phyloP scores from a whole-genome alignment of 2,888 invertebrate genomes.

The Zygothrica quintamaculata region DNA sequence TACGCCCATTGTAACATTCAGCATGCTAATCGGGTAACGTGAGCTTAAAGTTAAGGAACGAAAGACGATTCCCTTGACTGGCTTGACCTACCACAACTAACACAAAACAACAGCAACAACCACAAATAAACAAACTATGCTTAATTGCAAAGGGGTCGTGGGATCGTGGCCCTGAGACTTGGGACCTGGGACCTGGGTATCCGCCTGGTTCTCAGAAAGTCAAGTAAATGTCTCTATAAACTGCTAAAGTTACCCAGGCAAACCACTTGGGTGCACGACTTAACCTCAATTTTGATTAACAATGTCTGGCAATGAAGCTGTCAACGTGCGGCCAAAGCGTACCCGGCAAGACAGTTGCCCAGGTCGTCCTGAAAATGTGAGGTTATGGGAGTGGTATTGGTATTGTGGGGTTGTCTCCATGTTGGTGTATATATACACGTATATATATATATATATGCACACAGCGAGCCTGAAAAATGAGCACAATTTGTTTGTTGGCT shows the following conservation, averaged over 20 bases:
- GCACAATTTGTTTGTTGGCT: slow-evolving; percentile 68
- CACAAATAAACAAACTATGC: slow-evolving; percentile 62
- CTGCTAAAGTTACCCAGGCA: slow-evolving; percentile 51
- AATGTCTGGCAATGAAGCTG: slow-evolving; percentile 79
- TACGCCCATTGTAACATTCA: slow-evolving; percentile 36
- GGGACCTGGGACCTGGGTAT: too few species aligned
- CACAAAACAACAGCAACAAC: slow-evolving; percentile 21
- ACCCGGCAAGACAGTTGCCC: not conserved
- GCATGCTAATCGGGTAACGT: slow-evolving; percentile 9
- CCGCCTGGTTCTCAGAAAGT: slow-evolving; percentile 40
- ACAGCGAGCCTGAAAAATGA: slow-evolving; percentile 68
- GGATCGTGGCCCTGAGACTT: slow-evolving; percentile 7
- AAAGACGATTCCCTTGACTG: slow-evolving; percentile 4
- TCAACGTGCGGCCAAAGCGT: slow-evolving; percentile 64
- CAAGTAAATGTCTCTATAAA: slow-evolving; percentile 69
- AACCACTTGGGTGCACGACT: slow-evolving; percentile 61
- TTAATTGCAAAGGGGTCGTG: slow-evolving; percentile 62
- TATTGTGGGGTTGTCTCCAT: slow-evolving; percentile 7
- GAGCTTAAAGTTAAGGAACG: slow-evolving; percentile 29
- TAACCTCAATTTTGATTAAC: slow-evolving; percentile 81
- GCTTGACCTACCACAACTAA: slow-evolving; percentile 54
- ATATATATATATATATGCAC: slow-evolving; percentile 8
- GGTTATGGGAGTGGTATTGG: slow-evolving; percentile 2
- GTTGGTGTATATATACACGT: not conserved
- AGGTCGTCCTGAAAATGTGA: slow-evolving; percentile 12